Evolutionary conservation across 1,140 invertebrate genomes (phyloP).

Genomic region (Lerema accius): DNA sequence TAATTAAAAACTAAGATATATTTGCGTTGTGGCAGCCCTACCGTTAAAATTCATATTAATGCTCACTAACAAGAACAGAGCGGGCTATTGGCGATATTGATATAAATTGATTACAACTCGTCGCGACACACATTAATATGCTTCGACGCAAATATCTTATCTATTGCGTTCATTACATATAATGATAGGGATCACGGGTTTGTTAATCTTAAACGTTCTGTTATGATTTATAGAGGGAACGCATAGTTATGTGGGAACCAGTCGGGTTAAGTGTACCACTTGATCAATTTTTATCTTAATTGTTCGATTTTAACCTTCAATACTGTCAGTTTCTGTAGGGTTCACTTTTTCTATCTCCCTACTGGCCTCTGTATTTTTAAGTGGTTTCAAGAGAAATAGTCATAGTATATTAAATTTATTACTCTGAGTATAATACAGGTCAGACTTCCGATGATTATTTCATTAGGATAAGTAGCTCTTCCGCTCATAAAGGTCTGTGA

Average conservation of each 20-base stretch:
- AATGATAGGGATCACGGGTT: constrained; percentile 57
- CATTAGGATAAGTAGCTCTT: too few species aligned
- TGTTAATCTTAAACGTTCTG: constrained; percentile 55
- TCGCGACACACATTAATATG: constrained; percentile 75
- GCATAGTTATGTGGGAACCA: constrained; percentile 35
- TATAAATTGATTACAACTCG: constrained; percentile 79
- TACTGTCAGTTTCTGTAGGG: too few species aligned
- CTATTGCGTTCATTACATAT: constrained; percentile 62
- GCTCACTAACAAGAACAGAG: constrained; percentile 70
- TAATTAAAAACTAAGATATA: neutral
- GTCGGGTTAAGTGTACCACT: constrained; percentile 2
- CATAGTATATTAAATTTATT: too few species aligned
- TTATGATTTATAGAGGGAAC: constrained; percentile 53
- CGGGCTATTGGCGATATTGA: constrained; percentile 76
- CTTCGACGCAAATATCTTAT: constrained; percentile 71
- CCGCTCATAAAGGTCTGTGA: too few species aligned
- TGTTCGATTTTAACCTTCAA: too few species aligned
- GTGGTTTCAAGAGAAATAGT: too few species aligned
- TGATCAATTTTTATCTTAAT: too few species aligned
- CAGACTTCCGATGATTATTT: too few species aligned
- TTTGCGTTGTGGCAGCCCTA: constrained; percentile 55
- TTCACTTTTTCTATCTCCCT: too few species aligned
- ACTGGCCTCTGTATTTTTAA: too few species aligned
- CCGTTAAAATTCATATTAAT: constrained; percentile 74
- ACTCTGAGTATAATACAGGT: too few species aligned